Percentiles rank a stretch among this genome's conserved stretches.
Evolutionary conservation across 2,888 invertebrate species (phyloP).

Genomic region (Cataglyphis rosenhaueri): DNA sequence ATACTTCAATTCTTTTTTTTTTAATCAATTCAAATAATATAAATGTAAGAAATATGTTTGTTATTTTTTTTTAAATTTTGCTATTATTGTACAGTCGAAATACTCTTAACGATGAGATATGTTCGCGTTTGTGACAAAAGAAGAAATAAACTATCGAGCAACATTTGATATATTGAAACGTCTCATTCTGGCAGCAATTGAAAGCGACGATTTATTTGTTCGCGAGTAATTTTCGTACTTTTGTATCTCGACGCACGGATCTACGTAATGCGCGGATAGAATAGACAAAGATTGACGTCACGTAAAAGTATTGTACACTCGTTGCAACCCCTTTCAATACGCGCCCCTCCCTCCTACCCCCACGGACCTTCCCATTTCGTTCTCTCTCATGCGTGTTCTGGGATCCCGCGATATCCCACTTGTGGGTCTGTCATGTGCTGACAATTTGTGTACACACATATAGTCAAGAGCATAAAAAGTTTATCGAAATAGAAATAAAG

Average conservation of each 20-base stretch:
- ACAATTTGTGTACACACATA: conserved; percentile 28
- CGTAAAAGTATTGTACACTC: conserved; percentile 47
- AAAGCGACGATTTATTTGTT: conserved; percentile 35
- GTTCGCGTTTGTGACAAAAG: neutral
- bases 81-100: too few relatives aligned
- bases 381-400: conserved; percentile 6
- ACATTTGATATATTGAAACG: neutral
- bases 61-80: too few relatives aligned
- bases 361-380: neutral
- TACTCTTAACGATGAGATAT: neutral
- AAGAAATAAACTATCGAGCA: neutral
- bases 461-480: conserved; percentile 8
- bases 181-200: conserved; percentile 20
- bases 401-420: neutral
- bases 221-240: conserved; percentile 35
- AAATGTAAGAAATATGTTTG: too few relatives aligned
- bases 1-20: too few relatives aligned
- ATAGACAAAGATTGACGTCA: conserved; percentile 43
- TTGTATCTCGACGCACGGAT: conserved; percentile 28
- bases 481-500: conserved; percentile 18
- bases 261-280: conserved; percentile 23
- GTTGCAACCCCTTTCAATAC: conserved; percentile 48
- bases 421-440: conserved; percentile 24
- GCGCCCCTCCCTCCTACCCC: conserved; percentile 12
- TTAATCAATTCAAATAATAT: too few relatives aligned